These are phyloP conservation scores for Amblyraja radiata DNA, from an alignment of 2,797 vertebrate genomes.

Conservation along the genomic window DNA sequence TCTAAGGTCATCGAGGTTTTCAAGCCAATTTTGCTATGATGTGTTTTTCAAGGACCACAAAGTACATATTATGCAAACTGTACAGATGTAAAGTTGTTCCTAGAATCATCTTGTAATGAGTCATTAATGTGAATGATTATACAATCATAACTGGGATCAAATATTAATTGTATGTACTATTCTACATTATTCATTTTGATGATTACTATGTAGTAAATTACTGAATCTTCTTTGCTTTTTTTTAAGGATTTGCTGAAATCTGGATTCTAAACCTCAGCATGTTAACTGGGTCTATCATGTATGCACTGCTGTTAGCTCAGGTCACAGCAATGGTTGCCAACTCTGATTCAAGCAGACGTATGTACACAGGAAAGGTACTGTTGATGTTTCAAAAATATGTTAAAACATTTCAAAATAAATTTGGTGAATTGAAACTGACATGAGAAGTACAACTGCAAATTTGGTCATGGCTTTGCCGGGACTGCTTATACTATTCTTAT, in stretches of 20 bases:
- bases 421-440: not conserved
- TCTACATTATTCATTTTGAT: not conserved
- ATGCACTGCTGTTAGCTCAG: slow-evolving; percentile 40
- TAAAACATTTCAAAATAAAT: slow-evolving; percentile 41
- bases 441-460: not conserved
- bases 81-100: no score
- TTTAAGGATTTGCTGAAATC: slow-evolving; percentile 41
- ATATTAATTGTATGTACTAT: not conserved
- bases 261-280: slow-evolving; percentile 40
- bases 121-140: not conserved
- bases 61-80: no score
- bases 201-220: slow-evolving; percentile 41
- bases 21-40: no score
- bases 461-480: no score
- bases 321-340: slow-evolving; percentile 33
- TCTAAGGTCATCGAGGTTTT: no score
- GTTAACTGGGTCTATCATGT: slow-evolving; percentile 14
- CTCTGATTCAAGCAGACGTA: slow-evolving; percentile 32
- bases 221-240: slow-evolving; percentile 38
- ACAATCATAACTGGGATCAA: not conserved
- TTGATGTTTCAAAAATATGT: slow-evolving; percentile 27
- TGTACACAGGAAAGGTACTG: slow-evolving; percentile 41
- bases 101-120: no score
- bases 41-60: no score
- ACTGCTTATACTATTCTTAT: no score